Evolutionary conservation across 2,113 vertebrate genomes (phyloP), one percentile per base, ranked within the genome.

Genomic region (Bucco capensis): DNA sequence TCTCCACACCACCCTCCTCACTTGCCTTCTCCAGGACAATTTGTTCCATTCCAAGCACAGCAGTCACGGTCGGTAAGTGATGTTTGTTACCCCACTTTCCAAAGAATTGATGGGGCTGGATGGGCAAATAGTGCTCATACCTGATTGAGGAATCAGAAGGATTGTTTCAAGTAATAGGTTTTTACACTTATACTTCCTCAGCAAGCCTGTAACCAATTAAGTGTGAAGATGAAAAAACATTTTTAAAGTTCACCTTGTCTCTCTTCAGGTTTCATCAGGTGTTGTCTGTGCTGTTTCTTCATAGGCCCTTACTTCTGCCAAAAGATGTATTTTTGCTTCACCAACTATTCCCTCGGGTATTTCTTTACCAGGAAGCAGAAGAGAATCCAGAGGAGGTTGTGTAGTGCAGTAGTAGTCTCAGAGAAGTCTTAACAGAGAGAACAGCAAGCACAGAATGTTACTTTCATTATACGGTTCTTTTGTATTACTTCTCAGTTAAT

Each of bases 21-120:
- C 96, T 97, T 99, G 82, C 98, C 98, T 58, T 97, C 99, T 72
- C 98, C 98, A 14, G 98, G 98, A 95, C 99, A 99, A 33, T 99
- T 99, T 83, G 98, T 99, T 94, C 99, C 99, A 88, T 99, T 99
- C 97, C 99, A 99, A 93, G 98, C 99, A 62, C 99, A 99, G 83
- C 99, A 99, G 82, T 98, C 99, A 30, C 98, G 99, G 91, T 99
- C 99, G 97, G 99, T 99, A 97, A 67, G 98, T 98, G 94, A 87
- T 53, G 70, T 66, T 93, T 89, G 28, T 95, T 49, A 80, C 50
- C 12, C 19, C 17, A 12, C 37, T 90, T 67, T 83, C 74, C 16
- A 6, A 71, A 60, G n/a, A 86, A 40, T 33, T 78, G 86, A n/a
- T 87, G 57, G 56, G 82, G 23, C 53, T 88, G 81, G 47, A 85